These are phyloP conservation scores for Proteles cristata DNA, from an alignment of 2,113 vertebrate species.

Conservation along the genomic window DNA sequence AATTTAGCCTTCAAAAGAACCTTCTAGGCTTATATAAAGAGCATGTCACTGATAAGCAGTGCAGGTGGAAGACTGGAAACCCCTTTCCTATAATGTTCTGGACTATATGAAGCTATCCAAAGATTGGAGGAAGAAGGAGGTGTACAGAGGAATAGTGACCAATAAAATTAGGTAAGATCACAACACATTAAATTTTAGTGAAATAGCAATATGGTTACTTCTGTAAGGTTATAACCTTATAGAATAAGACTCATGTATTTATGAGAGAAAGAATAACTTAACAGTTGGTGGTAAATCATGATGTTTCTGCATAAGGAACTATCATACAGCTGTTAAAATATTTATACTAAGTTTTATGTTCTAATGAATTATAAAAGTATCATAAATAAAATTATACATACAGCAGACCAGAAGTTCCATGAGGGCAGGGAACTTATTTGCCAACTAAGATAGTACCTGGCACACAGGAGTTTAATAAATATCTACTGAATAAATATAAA, in stretches of 20 bases:
- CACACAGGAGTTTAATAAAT: background rate
- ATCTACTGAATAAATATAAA: slow-evolving; percentile 37
- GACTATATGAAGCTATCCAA: background rate
- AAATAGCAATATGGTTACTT: slow-evolving; percentile 2
- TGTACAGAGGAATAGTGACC: background rate
- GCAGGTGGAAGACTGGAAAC: background rate
- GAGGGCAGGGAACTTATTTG: background rate
- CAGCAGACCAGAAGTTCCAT: background rate
- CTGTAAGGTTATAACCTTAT: background rate
- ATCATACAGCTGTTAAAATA: background rate
- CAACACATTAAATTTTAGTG: slow-evolving; percentile 38
- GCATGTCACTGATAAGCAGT: background rate
- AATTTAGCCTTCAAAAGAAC: slow-evolving; percentile 29
- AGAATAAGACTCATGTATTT: background rate
- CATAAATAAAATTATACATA: background rate
- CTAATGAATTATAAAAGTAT: background rate
- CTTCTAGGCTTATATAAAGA: background rate
- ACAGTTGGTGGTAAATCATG: background rate
- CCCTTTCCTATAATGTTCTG: background rate
- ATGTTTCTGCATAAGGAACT: background rate
- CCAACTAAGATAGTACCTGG: background rate
- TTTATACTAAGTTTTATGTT: background rate
- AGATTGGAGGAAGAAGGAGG: background rate
- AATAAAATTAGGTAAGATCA: background rate
- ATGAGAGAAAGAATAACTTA: background rate